Evolutionary conservation across 2,888 invertebrate genomes (phyloP).

Genomic region (Sesia apiformis): DNA sequence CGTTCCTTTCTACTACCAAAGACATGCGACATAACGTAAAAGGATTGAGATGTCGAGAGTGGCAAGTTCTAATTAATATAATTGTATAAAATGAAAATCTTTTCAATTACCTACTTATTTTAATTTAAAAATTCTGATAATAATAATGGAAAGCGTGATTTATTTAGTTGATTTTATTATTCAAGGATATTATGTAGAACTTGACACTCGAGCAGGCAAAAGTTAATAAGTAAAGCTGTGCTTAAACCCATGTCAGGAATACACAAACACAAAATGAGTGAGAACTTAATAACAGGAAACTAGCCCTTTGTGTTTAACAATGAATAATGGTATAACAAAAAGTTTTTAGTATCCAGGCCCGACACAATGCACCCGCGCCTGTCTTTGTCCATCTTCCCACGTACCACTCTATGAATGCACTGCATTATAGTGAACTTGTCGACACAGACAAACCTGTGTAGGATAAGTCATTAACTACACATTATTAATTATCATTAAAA

Average conservation of each 20-base stretch:
- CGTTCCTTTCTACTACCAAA: too few relatives aligned
- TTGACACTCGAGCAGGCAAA: too few relatives aligned
- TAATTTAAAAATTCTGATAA: neutral
- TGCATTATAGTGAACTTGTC: neutral
- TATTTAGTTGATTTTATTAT: neutral
- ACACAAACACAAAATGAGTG: slow-evolving; percentile 12
- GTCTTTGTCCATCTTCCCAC: slow-evolving; percentile 52
- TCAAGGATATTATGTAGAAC: neutral
- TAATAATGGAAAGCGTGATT: neutral
- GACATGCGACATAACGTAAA: too few relatives aligned
- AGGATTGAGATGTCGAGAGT: too few relatives aligned
- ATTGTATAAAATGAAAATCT: too few relatives aligned
- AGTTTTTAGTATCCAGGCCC: slow-evolving; percentile 48
- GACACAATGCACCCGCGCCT: slow-evolving; percentile 55
- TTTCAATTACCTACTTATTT: too few relatives aligned
- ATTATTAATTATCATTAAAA: too few relatives aligned
- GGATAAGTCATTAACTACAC: too few relatives aligned
- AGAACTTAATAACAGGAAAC: slow-evolving; percentile 56
- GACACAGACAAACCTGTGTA: too few relatives aligned
- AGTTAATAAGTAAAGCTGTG: too few relatives aligned
- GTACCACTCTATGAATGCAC: slow-evolving; percentile 9
- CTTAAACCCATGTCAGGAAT: too few relatives aligned
- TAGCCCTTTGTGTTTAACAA: slow-evolving; percentile 57
- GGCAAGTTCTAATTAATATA: too few relatives aligned
- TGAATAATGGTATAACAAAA: slow-evolving; percentile 61